Base-by-base conservation (phyloP, 2,797 vertebrate species). In the Acestrorhynchus altus region DNA sequence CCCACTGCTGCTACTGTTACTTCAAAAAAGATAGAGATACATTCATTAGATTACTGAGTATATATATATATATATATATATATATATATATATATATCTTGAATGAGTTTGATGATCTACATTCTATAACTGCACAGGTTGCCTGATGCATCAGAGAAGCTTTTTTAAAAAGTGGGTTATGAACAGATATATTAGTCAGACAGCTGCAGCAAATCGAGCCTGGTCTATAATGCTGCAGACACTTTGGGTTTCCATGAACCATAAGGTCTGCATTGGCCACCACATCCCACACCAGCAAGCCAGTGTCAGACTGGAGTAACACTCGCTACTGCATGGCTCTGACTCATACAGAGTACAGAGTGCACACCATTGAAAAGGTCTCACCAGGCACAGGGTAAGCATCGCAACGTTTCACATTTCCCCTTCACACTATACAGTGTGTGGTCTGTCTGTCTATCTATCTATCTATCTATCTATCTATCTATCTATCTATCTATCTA, bases 1-100 rank as follows among this genome's bases (percentile, higher is more conserved):
- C 80, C 71, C 64, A 63, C 73, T 80, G 72, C 73, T 80, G 72
- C 71, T 73, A 68, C 76, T 76, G 83, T 82, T 73, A 87, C 87
- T 87, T 88, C 82, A 78, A 81, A 85, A 90, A 89, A 88, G 89
- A 86, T 92, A 91, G 88, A 91, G 91, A 52, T 16, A 49, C 16
- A 47, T 24, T 90, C 90, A 90, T 88, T 91, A 89, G 89, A 77
- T 74, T 71, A 61, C 69, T 66, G 52, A 28, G 31, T 13, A 18
- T 39, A 20, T 54, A 8, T 49, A 24, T 73, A 51, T 74, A 73
- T 39, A 90, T 90, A 70, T n/a, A 70, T 52, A 22, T 63, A 71
- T 63, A 66, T 61, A 47, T n/a, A 28, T 28, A 16, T 35, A 12
- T 47, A 20, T 60, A 60, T 72, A 72, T n/a, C n/a, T n/a, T n/a